Conservation (phyloP, 2,113 vertebrate species). For the Hepsetus odoe region DNA sequence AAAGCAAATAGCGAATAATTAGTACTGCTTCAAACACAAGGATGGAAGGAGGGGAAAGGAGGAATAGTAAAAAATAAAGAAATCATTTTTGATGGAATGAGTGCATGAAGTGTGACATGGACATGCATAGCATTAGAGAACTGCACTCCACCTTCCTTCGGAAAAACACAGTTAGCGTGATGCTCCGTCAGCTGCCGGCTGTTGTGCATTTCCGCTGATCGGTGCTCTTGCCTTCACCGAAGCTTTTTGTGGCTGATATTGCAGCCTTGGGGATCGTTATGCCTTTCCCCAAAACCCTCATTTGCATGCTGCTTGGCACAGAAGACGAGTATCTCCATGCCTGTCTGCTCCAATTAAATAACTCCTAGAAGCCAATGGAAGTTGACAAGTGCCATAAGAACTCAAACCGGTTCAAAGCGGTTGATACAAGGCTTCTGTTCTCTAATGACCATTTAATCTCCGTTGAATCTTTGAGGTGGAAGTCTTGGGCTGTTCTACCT, state of each 20-base stretch:
- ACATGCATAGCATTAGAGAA: too few species aligned
- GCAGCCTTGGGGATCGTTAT: not conserved
- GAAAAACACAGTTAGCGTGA: too few species aligned
- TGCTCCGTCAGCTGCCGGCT: too few species aligned
- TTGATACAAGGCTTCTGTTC: not conserved
- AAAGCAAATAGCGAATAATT: too few species aligned
- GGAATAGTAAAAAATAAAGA: too few species aligned
- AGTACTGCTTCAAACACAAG: too few species aligned
- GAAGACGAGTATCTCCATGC: not conserved
- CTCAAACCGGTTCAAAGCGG: not conserved
- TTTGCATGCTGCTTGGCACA: not conserved
- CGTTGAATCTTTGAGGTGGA: too few species aligned
- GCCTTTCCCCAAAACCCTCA: not conserved
- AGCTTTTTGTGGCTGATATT: not conserved
- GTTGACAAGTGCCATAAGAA: not conserved
- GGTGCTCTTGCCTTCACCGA: not conserved
- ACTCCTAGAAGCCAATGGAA: slow-evolving; percentile 3
- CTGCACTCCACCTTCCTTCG: too few species aligned
- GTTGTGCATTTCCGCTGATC: not conserved
- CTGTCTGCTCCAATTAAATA: not conserved
- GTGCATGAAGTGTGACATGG: too few species aligned
- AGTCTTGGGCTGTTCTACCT: not conserved
- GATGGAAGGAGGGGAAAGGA: too few species aligned
- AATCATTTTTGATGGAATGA: too few species aligned
- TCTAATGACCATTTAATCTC: not conserved